These are phyloP conservation scores for Triplophysa bombifrons DNA, from an alignment of 2,797 vertebrate species.

Conservation along the genomic window DNA sequence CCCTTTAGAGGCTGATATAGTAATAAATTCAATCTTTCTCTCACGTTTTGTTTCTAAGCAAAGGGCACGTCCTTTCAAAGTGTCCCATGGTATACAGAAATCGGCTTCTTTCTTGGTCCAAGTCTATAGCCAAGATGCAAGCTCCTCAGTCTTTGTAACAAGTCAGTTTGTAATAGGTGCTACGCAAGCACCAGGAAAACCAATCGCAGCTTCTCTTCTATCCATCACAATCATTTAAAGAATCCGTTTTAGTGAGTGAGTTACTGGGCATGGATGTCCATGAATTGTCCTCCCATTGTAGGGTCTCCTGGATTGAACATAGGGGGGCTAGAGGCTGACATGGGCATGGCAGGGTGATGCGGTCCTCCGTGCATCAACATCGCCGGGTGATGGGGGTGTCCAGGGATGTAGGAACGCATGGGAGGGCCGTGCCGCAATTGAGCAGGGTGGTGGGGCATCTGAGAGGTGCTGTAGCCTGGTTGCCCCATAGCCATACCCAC, in stretches of 20 bases:
- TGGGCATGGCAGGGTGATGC: conserved; percentile 87
- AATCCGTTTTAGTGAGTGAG: conserved; percentile 79
- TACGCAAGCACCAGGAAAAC: conserved; percentile 73
- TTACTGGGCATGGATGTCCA: conserved; percentile 89
- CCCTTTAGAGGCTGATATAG: conserved; percentile 86
- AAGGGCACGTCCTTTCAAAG: conserved; percentile 87
- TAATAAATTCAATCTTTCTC: conserved; percentile 72
- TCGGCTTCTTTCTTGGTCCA: conserved; percentile 87
- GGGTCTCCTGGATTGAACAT: conserved; percentile 83
- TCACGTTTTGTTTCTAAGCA: conserved; percentile 63
- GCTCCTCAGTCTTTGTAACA: conserved; percentile 83
- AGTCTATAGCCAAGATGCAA: conserved; percentile 83
- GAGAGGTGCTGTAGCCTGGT: conserved; percentile 82
- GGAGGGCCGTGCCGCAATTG: conserved; percentile 85
- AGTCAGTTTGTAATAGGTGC: conserved; percentile 81
- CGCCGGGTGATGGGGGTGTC: conserved; percentile 86
- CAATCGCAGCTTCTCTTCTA: conserved; percentile 66
- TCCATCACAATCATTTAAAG: conserved; percentile 72
- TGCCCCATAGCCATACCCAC: conserved; percentile 87
- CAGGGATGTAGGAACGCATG: conserved; percentile 88
- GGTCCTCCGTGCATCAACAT: conserved; percentile 90
- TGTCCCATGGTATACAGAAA: conserved; percentile 87
- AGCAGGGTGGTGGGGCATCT: conserved; percentile 86
- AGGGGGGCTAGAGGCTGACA: conserved; percentile 85
- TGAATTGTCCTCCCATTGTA: conserved; percentile 85